Evolutionary conservation across 1,140 invertebrate species (phyloP).

Genomic region (Leptopilina clavipes): DNA sequence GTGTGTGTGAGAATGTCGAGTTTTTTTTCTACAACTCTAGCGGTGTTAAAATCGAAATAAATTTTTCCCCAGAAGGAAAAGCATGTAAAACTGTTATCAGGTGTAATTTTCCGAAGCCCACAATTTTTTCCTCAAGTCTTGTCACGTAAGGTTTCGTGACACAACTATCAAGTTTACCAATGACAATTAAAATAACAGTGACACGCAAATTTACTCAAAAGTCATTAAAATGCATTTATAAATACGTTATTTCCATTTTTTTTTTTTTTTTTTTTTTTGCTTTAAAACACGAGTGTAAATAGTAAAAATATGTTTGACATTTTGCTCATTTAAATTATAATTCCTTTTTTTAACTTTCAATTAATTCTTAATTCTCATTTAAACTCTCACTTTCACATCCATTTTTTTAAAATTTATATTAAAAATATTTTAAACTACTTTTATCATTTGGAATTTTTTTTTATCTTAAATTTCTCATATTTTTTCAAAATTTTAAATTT

Average conservation of each 20-base stretch:
- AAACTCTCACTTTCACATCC: neutral
- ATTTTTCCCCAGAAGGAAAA: neutral
- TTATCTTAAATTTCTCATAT: no score
- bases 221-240: constrained; percentile 14
- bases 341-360: neutral
- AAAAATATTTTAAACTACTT: no score
- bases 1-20: neutral
- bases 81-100: neutral
- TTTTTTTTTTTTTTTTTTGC: neutral
- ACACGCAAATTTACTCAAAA: neutral
- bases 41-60: neutral
- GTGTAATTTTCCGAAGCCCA: constrained; percentile 2
- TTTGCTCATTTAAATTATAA: neutral
- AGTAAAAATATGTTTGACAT: neutral
- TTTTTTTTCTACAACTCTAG: neutral
- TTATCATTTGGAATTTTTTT: no score
- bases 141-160: constrained; percentile 20
- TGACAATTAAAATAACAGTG: constrained; percentile 28
- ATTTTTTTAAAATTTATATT: no score
- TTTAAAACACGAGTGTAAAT: neutral
- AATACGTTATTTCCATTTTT: constrained; percentile 5
- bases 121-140: constrained; percentile 10
- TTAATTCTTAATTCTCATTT: no score
- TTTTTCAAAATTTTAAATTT: no score
- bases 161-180: constrained; percentile 7